Base-by-base conservation (phyloP, 2,888 invertebrate genomes). In the Caenorhabditis virilis region DNA sequence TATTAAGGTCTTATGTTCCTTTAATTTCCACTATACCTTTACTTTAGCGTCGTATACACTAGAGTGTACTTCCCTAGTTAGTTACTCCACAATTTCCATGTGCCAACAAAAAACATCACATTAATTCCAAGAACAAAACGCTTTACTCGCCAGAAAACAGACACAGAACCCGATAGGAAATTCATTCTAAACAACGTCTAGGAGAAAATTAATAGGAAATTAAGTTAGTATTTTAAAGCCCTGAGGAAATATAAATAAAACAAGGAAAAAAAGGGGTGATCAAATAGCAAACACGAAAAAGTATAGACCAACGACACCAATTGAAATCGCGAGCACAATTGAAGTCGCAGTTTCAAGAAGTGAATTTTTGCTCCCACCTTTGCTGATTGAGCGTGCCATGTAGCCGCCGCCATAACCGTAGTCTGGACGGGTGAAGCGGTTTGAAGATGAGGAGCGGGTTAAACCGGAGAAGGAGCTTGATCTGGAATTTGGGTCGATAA, bases 361-460 rank as follows among this genome's bases (percentile, higher is more conserved):
- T 53, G 39, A 54, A 55, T 33, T n/a, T 39, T 61, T 48, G 61
- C 53, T 71, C 80, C 79, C 78, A 36, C 76, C 76, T 66, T 79
- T 74, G 57, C 74, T 76, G 53, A 81, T 69, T 20, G 77, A 77
- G 36, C 78, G 69, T n/a, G 78, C 69, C 81, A 81, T 81, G 63
- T 72, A 81, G 26, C 81, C 81, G 35, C 80, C 79, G 15, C 79
- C 79, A 49, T 81, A 81, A 45, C 80, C 78, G 47, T 79, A 79
- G 2, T 67, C 64, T 15, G 77, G 72, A 43, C 72, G 65, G 11
- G 77, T 67, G 57, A 71, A 76, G 15, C 72, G 69, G n/a, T 49
- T 54, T 22, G 57, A 50, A 4, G 74, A 68, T 6, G 71, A 54
- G 20, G 70, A 69, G 18, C 70, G 64, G 13, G 68, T 39, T 11